Conservation (phyloP, 2,797 vertebrate species). For the Pteropus rufus region DNA sequence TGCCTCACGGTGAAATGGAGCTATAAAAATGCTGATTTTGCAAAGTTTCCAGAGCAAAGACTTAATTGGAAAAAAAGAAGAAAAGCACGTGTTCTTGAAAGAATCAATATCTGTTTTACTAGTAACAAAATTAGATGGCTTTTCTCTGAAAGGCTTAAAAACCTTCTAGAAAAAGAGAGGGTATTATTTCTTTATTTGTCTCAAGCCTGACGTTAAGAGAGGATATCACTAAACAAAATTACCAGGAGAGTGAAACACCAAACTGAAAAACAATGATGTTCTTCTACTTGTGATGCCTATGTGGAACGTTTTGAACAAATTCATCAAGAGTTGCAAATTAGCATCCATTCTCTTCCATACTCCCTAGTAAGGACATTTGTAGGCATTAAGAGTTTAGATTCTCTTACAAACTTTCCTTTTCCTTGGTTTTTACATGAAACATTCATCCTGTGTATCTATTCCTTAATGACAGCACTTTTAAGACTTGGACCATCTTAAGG, state of each 20-base stretch:
- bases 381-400: background rate
- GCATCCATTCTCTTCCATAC: background rate
- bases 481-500: background rate
- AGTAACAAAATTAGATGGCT: background rate
- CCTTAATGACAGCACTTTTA: background rate
- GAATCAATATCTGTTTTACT: background rate
- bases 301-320: background rate
- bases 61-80: background rate
- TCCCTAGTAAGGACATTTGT: background rate
- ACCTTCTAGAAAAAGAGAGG: background rate
- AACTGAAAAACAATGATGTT: background rate
- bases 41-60: constrained; percentile 16
- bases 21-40: background rate
- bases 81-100: background rate
- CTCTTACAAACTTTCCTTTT: background rate
- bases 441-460: background rate
- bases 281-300: background rate
- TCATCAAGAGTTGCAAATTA: background rate
- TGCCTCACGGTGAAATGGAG: background rate
- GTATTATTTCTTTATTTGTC: background rate
- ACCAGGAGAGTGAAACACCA: background rate
- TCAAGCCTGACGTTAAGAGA: background rate
- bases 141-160: constrained; percentile 12
- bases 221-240: background rate
- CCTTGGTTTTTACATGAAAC: background rate